phyloP scores from a whole-genome alignment of 2,888 invertebrate species.

The Chloroclystis v-ata region DNA sequence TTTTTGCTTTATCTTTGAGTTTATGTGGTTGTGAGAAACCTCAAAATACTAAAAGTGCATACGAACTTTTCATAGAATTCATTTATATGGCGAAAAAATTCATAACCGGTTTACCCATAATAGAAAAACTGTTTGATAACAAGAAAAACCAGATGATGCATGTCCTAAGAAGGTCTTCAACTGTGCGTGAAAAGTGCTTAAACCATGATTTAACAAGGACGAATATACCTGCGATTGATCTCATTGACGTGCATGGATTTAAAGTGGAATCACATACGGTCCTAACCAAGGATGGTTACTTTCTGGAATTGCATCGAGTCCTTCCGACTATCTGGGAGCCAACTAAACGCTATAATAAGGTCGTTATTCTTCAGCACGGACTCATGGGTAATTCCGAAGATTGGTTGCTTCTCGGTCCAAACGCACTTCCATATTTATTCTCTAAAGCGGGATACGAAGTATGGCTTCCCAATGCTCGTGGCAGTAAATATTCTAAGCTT shows the following conservation, averaged over 20 bases:
- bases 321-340: constrained; percentile 9
- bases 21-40: too few species aligned
- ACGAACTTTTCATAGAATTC: too few species aligned
- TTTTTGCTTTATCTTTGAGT: too few species aligned
- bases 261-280: constrained; percentile 38
- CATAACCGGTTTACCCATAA: too few species aligned
- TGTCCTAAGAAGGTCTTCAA: too few species aligned
- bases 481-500: constrained; percentile 44
- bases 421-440: constrained; percentile 52
- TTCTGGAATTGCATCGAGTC: constrained; percentile 41
- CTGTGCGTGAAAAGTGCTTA: too few species aligned
- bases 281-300: constrained; percentile 42
- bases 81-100: too few species aligned
- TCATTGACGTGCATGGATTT: constrained; percentile 34
- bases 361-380: constrained; percentile 44
- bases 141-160: too few species aligned
- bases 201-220: too few species aligned
- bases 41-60: too few species aligned
- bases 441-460: constrained; percentile 72
- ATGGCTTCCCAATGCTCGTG: constrained; percentile 73
- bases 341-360: too few species aligned
- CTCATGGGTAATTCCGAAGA: constrained; percentile 47
- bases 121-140: too few species aligned
- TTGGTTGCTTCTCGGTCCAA: constrained; percentile 44
- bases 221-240: constrained; percentile 16